Evolutionary conservation across 2,113 vertebrate species (phyloP).

Genomic region (Cranoglanis bouderius): DNA sequence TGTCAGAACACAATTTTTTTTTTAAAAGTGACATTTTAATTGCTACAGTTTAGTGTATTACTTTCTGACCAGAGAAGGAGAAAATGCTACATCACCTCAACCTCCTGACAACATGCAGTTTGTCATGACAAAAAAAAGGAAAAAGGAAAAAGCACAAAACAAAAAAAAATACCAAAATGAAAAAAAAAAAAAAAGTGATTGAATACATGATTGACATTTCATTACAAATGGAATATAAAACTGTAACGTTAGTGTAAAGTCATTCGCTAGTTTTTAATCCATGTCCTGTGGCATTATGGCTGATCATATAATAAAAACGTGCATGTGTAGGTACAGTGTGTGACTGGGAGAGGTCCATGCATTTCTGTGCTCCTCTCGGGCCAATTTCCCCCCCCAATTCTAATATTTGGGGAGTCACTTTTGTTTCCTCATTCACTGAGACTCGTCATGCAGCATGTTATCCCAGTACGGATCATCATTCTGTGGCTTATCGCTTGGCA

Average conservation of each 20-base stretch:
- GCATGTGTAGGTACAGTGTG: conserved; percentile 23
- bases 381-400: conserved; percentile 10
- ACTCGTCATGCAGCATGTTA: conserved; percentile 45
- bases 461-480: conserved; percentile 56
- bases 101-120: conserved; percentile 24
- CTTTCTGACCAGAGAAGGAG: conserved; percentile 24
- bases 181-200: background rate
- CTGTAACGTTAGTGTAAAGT: conserved; percentile 21
- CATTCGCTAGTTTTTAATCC: background rate
- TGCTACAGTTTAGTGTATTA: conserved; percentile 3
- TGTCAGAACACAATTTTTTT: background rate
- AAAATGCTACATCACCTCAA: conserved; percentile 12
- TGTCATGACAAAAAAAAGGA: background rate
- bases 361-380: conserved; percentile 20
- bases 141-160: background rate
- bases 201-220: background rate
- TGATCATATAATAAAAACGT: conserved; percentile 24
- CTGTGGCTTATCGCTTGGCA: conserved; percentile 56
- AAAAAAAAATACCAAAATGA: background rate
- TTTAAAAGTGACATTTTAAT: conserved; percentile 27
- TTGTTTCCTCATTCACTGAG: conserved; percentile 29
- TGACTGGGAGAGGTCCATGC: conserved; percentile 27
- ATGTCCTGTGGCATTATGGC: conserved; percentile 12
- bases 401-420: conserved; percentile 18
- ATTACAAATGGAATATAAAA: conserved; percentile 27